Conservation (phyloP, 2,113 vertebrate species). For the Campylomormyrus numenius region DNA sequence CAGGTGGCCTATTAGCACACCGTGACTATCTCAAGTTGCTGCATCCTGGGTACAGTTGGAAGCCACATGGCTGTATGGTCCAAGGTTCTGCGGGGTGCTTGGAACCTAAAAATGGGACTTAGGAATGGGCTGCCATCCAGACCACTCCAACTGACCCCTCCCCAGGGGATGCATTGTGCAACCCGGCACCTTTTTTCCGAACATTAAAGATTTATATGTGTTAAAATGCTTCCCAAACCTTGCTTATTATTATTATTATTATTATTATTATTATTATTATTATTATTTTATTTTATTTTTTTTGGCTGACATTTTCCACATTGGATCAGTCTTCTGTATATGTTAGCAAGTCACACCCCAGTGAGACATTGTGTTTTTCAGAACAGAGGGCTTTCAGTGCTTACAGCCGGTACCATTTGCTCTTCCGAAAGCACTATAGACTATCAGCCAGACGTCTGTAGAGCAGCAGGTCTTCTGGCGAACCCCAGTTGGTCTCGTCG, state of each 20-base stretch:
- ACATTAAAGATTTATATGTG: not conserved
- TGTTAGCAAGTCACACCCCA: not conserved
- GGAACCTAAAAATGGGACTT: not conserved
- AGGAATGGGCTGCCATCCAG: not conserved
- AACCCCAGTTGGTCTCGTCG: not conserved
- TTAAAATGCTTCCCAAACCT: not conserved
- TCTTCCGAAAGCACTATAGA: not conserved
- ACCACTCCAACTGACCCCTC: not conserved
- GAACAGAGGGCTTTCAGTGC: not conserved
- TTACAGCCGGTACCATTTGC: not conserved
- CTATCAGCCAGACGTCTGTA: not conserved
- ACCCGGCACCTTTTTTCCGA: not conserved
- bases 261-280: not conserved
- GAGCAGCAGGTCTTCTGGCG: not conserved
- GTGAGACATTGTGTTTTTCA: not conserved
- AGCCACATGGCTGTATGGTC: not conserved
- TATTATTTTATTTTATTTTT: no score
- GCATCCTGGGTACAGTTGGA: not conserved
- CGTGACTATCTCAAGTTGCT: not conserved
- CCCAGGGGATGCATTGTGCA: not conserved
- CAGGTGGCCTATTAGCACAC: not conserved
- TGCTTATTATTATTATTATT: not conserved
- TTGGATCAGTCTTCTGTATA: not conserved
- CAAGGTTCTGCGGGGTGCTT: not conserved
- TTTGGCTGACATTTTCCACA: not conserved